Evolutionary conservation across 2,797 vertebrate species (phyloP).

Genomic region (Petrocephalus schoutedeni): DNA sequence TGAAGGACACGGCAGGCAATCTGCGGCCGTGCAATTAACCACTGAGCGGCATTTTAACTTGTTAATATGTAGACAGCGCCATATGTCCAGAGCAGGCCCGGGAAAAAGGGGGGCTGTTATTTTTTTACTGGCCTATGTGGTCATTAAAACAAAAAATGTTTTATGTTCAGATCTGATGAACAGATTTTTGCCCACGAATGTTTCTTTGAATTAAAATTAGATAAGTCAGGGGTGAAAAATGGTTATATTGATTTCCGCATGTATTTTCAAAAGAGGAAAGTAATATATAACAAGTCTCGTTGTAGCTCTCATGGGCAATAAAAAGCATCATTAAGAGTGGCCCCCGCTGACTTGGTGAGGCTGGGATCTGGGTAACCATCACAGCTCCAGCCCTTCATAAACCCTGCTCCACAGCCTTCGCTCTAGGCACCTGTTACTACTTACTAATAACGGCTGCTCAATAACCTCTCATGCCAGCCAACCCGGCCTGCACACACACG

Average conservation of each 20-base stretch:
- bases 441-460: background rate
- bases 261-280: background rate
- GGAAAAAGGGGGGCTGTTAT: background rate
- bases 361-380: background rate
- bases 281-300: background rate
- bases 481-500: background rate
- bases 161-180: background rate
- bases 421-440: background rate
- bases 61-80: background rate
- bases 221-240: background rate
- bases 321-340: background rate
- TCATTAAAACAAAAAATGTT: background rate
- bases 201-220: background rate
- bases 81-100: background rate
- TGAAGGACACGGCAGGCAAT: background rate
- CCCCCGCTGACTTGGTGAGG: background rate
- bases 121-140: background rate
- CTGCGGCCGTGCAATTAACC: background rate
- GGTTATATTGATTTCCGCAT: background rate
- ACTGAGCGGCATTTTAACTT: background rate
- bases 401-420: too few species aligned
- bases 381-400: background rate
- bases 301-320: background rate
- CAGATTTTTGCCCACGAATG: background rate
- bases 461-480: background rate